A percentile compares a stretch with the other conserved stretches of the same genome.
Evolutionary conservation across 2,888 invertebrate genomes (phyloP).

Genomic region (Graphium colonna): DNA sequence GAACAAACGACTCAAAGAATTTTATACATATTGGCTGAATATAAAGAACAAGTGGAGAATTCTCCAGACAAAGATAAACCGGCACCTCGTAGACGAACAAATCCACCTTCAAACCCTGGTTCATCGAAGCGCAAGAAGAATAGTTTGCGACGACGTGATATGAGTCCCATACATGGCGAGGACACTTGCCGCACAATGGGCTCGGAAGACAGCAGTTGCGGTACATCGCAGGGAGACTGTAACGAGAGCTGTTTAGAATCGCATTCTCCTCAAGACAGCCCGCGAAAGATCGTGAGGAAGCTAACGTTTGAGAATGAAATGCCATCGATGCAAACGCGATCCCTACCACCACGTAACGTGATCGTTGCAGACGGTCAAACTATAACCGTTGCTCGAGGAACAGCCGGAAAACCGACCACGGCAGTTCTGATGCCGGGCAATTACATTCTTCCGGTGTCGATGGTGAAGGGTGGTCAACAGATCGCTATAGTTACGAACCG

Average conservation of each 20-base stretch:
- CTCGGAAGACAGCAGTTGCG: constrained; percentile 88
- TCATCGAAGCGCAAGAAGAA: constrained; percentile 84
- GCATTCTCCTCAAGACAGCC: constrained; percentile 78
- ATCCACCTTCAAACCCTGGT: constrained; percentile 86
- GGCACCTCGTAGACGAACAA: constrained; percentile 86
- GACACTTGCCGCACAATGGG: constrained; percentile 85
- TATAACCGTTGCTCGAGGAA: constrained; percentile 80
- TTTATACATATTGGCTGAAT: constrained; percentile 88
- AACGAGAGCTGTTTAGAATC: constrained; percentile 74
- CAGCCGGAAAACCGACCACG: constrained; percentile 82
- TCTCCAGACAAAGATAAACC: constrained; percentile 92
- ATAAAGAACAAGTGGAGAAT: constrained; percentile 88
- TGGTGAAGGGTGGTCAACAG: constrained; percentile 86
- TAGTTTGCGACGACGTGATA: constrained; percentile 81
- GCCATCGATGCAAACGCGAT: constrained; percentile 49
- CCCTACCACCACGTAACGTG: constrained; percentile 74
- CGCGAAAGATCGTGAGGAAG: constrained; percentile 67
- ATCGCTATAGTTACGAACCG: constrained; percentile 86
- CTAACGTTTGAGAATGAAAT: constrained; percentile 72
- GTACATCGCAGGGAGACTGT: constrained; percentile 80
- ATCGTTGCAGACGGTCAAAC: constrained; percentile 84
- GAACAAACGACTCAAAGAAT: constrained; percentile 90
- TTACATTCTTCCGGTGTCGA: constrained; percentile 85
- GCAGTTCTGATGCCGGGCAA: constrained; percentile 86
- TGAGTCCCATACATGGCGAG: constrained; percentile 82